phyloP scores from a whole-genome alignment of 2,797 vertebrate genomes.

The Dendrocincla fuliginosa region DNA sequence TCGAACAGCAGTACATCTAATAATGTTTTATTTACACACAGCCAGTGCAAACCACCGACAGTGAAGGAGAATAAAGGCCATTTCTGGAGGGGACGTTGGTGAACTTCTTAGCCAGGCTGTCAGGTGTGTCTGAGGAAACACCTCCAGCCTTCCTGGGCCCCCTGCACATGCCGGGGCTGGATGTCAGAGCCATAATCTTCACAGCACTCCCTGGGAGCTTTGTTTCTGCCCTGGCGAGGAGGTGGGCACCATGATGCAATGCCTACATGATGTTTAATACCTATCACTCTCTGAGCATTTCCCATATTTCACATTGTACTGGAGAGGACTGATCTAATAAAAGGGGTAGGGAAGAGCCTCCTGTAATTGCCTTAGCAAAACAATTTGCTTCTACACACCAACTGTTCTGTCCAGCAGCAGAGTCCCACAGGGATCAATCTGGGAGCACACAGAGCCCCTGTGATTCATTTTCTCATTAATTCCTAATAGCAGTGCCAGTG shows the following conservation, averaged over 20 bases:
- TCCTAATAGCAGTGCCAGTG: background rate
- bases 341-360: background rate
- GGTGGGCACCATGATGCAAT: background rate
- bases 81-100: background rate
- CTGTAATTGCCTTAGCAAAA: background rate
- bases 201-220: background rate
- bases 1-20: background rate
- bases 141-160: background rate
- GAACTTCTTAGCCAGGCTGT: background rate
- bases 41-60: background rate
- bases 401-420: background rate
- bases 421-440: background rate
- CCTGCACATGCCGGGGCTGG: background rate
- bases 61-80: background rate
- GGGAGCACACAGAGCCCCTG: background rate
- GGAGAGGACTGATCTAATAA: background rate
- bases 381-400: background rate
- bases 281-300: background rate
- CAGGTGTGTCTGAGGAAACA: background rate
- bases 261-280: background rate
- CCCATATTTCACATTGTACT: background rate
- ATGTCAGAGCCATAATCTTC: background rate
- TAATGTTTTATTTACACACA: background rate
- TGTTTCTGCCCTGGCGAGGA: background rate
- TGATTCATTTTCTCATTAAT: constrained; percentile 17